Percentiles rank a stretch among this genome's conserved stretches.
phyloP scores from a whole-genome alignment of 2,888 invertebrate species.

The Lapara coniferarum region DNA sequence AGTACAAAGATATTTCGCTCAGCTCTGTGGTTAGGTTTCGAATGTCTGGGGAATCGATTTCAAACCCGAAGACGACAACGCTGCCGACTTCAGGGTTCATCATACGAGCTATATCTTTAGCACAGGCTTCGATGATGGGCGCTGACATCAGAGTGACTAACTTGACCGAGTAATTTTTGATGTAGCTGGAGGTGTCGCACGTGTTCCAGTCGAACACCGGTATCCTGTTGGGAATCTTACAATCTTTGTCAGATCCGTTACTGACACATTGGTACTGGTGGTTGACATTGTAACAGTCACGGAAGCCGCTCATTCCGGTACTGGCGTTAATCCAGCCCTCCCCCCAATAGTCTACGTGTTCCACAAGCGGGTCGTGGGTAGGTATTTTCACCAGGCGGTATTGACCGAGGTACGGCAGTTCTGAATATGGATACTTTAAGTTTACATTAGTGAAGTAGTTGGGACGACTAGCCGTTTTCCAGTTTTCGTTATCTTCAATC shows the following conservation, averaged over 20 bases:
- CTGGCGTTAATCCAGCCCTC: constrained; percentile 47
- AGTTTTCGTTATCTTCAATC: neutral
- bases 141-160: constrained; percentile 50
- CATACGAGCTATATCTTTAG: constrained; percentile 46
- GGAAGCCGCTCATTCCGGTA: constrained; percentile 45
- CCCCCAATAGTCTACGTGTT: constrained; percentile 61
- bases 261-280: constrained; percentile 52
- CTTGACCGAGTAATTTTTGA: constrained; percentile 49
- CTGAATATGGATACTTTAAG: constrained; percentile 38
- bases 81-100: constrained; percentile 35
- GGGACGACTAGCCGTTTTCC: constrained; percentile 32
- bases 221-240: constrained; percentile 58
- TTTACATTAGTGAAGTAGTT: constrained; percentile 48
- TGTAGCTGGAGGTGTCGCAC: constrained; percentile 54
- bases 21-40: constrained; percentile 44
- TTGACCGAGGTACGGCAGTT: constrained; percentile 54
- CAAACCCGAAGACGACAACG: constrained; percentile 51
- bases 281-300: constrained; percentile 56
- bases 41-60: constrained; percentile 39
- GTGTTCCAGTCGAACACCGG: constrained; percentile 45
- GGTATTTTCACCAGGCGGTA: constrained; percentile 50
- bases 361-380: constrained; percentile 36
- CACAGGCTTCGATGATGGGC: constrained; percentile 54
- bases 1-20: constrained; percentile 37
- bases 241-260: constrained; percentile 48